Percentiles rank a stretch among this genome's conserved stretches.
These are phyloP conservation scores for Dicrurus megarhynchus DNA, from an alignment of 2,113 vertebrate species.

Conservation along the genomic window DNA sequence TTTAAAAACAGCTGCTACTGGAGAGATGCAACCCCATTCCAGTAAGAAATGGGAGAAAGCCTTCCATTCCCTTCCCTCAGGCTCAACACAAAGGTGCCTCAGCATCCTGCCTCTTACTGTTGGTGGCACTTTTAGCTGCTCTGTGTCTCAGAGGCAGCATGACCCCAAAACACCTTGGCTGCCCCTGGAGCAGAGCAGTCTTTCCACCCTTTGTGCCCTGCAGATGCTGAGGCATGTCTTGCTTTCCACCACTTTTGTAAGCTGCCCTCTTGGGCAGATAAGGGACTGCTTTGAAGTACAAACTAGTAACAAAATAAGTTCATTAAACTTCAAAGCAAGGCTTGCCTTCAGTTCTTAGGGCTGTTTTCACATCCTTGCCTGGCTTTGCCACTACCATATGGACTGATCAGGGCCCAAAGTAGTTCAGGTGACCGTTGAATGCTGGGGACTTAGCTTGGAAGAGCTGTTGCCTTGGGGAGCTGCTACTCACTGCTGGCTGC, in stretches of 20 bases:
- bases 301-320: background rate
- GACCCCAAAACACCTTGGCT: background rate
- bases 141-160: rapidly evolving
- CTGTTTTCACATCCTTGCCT: background rate
- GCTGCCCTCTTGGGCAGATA: background rate
- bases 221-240: background rate
- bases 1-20: background rate
- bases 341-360: rapidly evolving
- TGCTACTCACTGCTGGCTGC: background rate
- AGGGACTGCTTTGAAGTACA: background rate
- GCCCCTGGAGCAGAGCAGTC: background rate
- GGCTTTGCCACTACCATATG: background rate
- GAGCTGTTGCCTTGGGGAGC: background rate
- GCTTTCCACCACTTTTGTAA: background rate
- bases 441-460: background rate
- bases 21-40: background rate
- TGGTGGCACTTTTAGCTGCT: background rate
- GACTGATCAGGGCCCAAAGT: background rate
- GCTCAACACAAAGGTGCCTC: background rate
- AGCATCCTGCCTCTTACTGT: rapidly evolving
- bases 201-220: background rate
- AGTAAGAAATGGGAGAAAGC: background rate
- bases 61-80: background rate
- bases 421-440: background rate
- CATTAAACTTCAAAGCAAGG: background rate